Evolutionary conservation across 1,140 invertebrate species (phyloP).

Genomic region (Microvelia longipes): DNA sequence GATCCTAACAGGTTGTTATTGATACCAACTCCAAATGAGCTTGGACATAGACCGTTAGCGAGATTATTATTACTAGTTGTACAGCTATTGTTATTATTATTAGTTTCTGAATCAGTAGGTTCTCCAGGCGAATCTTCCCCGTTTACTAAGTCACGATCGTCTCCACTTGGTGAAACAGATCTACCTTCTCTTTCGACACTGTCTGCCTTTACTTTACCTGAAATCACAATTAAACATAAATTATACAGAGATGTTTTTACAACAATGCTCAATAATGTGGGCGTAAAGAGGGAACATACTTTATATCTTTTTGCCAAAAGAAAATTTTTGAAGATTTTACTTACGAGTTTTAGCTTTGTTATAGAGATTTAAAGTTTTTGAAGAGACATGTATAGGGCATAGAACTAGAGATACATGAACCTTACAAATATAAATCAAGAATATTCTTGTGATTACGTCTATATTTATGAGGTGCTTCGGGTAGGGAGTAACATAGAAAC

Average conservation of each 20-base stretch:
- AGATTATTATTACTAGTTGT: slow-evolving; percentile 31
- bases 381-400: too few species aligned
- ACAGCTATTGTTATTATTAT: slow-evolving; percentile 27
- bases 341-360: too few species aligned
- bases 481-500: too few species aligned
- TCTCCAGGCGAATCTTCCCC: slow-evolving; percentile 23
- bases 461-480: too few species aligned
- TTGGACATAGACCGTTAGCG: slow-evolving; percentile 26
- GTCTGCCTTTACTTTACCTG: slow-evolving; percentile 16
- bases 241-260: neutral
- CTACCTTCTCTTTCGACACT: slow-evolving; percentile 10
- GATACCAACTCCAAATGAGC: neutral
- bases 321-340: too few species aligned
- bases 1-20: slow-evolving; percentile 27
- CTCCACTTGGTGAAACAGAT: slow-evolving; percentile 11
- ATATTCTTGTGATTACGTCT: too few species aligned
- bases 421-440: too few species aligned
- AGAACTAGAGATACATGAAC: too few species aligned
- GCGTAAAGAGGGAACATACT: too few species aligned
- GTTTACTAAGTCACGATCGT: slow-evolving; percentile 11
- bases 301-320: neutral
- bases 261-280: too few species aligned
- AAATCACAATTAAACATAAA: neutral
- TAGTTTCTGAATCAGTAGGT: slow-evolving; percentile 18
- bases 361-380: too few species aligned